These are phyloP conservation scores for Heliocidaris tuberculata DNA, from an alignment of 35 echinoderm and acorn worm genomes.

Conservation along the genomic window DNA sequence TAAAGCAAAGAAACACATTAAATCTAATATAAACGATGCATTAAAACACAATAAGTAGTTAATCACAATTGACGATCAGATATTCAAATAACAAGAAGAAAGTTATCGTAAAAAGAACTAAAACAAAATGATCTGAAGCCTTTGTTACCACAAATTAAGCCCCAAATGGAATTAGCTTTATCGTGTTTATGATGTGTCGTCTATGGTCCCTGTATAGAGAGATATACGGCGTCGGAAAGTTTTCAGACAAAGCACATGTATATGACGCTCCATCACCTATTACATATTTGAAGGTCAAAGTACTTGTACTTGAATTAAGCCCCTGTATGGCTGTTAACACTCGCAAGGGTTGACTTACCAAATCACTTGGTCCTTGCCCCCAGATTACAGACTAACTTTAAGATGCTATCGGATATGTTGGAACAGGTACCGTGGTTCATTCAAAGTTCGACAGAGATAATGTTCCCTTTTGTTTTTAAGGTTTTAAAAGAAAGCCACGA, in stretches of 20 bases:
- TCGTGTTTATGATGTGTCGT: too few relatives aligned
- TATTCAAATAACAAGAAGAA: too few relatives aligned
- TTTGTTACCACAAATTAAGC: too few relatives aligned
- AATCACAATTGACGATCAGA: too few relatives aligned
- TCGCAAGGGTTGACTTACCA: neutral
- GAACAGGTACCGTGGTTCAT: neutral
- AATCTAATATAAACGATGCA: too few relatives aligned
- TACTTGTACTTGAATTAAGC: constrained; percentile 12
- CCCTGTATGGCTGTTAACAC: neutral
- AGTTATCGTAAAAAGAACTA: too few relatives aligned
- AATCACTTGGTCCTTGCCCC: constrained; percentile 8
- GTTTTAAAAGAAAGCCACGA: neutral
- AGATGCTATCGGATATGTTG: neutral
- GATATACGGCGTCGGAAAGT: neutral
- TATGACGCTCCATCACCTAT: neutral
- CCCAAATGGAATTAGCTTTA: too few relatives aligned
- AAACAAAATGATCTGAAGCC: too few relatives aligned
- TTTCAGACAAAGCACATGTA: neutral
- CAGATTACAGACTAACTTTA: neutral
- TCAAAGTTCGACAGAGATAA: neutral
- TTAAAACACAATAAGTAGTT: too few relatives aligned
- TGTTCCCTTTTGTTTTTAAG: neutral
- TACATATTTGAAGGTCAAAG: neutral
- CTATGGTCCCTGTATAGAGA: too few relatives aligned
- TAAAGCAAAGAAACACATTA: too few relatives aligned